Conservation (phyloP, 2,888 invertebrate genomes). For the Cetonia aurata region DNA sequence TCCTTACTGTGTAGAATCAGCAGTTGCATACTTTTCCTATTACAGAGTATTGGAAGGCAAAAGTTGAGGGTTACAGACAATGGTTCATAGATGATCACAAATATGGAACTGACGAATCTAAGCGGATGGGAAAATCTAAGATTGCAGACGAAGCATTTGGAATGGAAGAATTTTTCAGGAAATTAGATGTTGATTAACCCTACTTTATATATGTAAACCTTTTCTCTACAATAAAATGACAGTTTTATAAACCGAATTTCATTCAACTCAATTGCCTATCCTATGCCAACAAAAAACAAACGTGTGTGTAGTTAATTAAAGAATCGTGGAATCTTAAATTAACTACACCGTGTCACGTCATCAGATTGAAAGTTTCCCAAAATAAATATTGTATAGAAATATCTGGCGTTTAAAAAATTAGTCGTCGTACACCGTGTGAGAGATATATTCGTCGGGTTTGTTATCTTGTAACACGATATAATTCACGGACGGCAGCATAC, state of each 20-base stretch:
- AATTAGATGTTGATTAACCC: constrained; percentile 50
- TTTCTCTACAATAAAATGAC: no score
- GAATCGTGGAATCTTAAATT: no score
- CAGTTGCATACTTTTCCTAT: neutral
- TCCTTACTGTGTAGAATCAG: neutral
- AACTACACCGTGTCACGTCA: no score
- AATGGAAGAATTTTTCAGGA: constrained; percentile 61
- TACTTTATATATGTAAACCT: no score
- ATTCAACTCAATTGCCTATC: no score
- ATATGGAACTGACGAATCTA: constrained; percentile 68
- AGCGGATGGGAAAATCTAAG: constrained; percentile 69
- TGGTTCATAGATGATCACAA: constrained; percentile 70
- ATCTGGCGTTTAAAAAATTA: no score
- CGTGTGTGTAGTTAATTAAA: no score
- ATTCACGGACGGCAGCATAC: neutral
- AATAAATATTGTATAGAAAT: no score
- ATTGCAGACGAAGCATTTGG: constrained; percentile 70
- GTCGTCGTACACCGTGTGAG: no score
- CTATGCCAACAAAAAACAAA: no score
- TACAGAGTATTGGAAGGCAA: constrained; percentile 68
- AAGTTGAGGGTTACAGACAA: constrained; percentile 67
- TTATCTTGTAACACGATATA: constrained; percentile 14
- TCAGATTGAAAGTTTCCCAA: no score
- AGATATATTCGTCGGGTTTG: neutral
- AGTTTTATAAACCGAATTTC: no score